Conservation (phyloP, 2,888 invertebrate species). For the Pyrochroa serraticornis region DNA sequence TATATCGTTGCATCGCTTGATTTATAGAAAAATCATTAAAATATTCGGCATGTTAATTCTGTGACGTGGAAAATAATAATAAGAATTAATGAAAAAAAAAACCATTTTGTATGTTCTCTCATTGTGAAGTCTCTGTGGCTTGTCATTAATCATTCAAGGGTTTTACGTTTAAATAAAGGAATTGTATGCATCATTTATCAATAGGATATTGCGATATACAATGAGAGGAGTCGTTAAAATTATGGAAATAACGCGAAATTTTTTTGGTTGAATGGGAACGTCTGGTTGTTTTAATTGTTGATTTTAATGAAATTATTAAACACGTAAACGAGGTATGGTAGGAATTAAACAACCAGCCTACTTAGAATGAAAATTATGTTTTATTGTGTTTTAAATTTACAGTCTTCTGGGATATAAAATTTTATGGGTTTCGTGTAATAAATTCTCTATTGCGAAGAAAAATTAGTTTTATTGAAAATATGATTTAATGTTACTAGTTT, state of each 20-base stretch:
- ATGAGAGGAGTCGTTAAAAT: slow-evolving; percentile 25
- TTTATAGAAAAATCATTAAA: slow-evolving; percentile 33
- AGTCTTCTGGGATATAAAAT: slow-evolving; percentile 51
- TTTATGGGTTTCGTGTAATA: slow-evolving; percentile 53
- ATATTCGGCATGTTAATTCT: slow-evolving; percentile 33
- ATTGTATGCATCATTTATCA: slow-evolving; percentile 32
- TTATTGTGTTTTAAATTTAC: slow-evolving; percentile 54
- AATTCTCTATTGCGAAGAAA: slow-evolving; percentile 49
- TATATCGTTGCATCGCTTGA: slow-evolving; percentile 8
- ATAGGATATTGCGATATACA: slow-evolving; percentile 23
- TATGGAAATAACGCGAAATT: slow-evolving; percentile 20
- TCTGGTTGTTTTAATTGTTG: slow-evolving; percentile 4
- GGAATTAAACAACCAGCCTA: slow-evolving; percentile 38
- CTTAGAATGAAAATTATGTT: slow-evolving; percentile 49
- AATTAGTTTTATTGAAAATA: slow-evolving; percentile 57
- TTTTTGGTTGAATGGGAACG: neutral
- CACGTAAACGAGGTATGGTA: slow-evolving; percentile 19
- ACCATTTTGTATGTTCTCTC: slow-evolving; percentile 19
- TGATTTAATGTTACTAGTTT: slow-evolving; percentile 55
- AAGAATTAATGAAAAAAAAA: slow-evolving; percentile 20
- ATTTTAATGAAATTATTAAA: slow-evolving; percentile 17
- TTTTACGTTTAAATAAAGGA: slow-evolving; percentile 43
- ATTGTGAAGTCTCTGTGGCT: slow-evolving; percentile 18
- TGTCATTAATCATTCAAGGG: slow-evolving; percentile 39
- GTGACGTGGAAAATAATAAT: slow-evolving; percentile 30